Evolutionary conservation across 2,888 invertebrate species (phyloP), one percentile per base, ranked within the genome.

Genomic region (Rhagonycha fulva): DNA sequence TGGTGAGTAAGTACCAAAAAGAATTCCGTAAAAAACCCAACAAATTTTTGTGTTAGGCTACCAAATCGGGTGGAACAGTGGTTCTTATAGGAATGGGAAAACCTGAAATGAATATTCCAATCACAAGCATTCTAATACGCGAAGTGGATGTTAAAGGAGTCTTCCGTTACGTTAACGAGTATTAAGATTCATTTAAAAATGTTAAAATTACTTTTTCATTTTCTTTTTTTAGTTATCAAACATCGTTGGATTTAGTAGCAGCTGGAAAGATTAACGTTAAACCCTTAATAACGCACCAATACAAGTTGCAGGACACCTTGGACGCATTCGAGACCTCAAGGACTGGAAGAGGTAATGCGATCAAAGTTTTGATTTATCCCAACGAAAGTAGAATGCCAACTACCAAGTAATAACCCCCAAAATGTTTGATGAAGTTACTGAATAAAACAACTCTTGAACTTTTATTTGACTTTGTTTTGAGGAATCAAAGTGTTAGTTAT

Each of bases 61-160:
- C 98, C 0, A 93, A 92, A 87, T 91, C 95, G 0, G 98, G 97
- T 12, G 98, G 99, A 62, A 91, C 91, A 72, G 92, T 94, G 5
- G 94, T 97, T 69, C 88, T 98, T 79, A 96, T 98, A 24, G 99
- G 98, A 10, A 92, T 96, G 91, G 97, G 98, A 60, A 91, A 93
- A 73, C 86, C 92, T 0, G 94, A 96, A 87, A 90, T 95, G 71
- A 94, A 92, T 79, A 85, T 98, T 77, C 98, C 98, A 1, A 89
- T 98, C 62, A 92, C 95, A 0, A 93, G 93, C 84, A 95, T 97
- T 3, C 90, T 95, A 28, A 89, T 93, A 0, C 89, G 96, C 72
- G 98, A 98, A 89, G 94, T 99, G 10, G 98, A 98, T 88, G 95
- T 99, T 80, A 91, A 94, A 78, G 98, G 98, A 79, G 93, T 97